Conservation (phyloP, 2,797 vertebrate species). For the Spea hammondii region DNA sequence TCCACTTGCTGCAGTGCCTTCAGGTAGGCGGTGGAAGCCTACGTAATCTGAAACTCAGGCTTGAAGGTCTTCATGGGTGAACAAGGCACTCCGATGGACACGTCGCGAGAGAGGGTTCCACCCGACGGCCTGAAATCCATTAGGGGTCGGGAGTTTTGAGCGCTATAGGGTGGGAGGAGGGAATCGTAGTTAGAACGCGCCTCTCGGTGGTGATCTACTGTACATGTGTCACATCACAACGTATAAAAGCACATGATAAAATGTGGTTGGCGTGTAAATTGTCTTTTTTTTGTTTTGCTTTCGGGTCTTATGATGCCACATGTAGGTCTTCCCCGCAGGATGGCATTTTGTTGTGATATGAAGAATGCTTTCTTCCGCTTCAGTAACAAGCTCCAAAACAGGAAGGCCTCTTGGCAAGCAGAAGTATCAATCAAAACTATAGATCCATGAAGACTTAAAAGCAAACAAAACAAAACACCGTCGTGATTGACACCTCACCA, state of each 20-base stretch:
- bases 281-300: background rate
- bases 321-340: background rate
- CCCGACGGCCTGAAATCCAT: slow-evolving; percentile 1
- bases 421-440: background rate
- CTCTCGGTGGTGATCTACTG: slow-evolving; percentile 20
- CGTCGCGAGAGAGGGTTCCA: background rate
- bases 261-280: background rate
- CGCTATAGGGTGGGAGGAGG: slow-evolving; percentile 12
- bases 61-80: background rate
- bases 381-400: background rate
- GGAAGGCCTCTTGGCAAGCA: background rate
- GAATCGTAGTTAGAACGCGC: slow-evolving; percentile 14
- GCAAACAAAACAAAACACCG: background rate
- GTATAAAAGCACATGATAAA: slow-evolving; percentile 44
- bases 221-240: slow-evolving; percentile 42
- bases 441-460: background rate
- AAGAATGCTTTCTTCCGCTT: background rate
- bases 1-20: slow-evolving; percentile 43
- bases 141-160: background rate
- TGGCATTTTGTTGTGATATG: background rate
- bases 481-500: background rate
- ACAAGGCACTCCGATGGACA: slow-evolving; percentile 2
- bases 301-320: background rate
- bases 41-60: slow-evolving; percentile 32
- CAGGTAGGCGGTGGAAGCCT: slow-evolving; percentile 23